A percentile compares a stretch with the other conserved stretches of the same genome.
phyloP scores from a whole-genome alignment of 2,888 invertebrate species.

The Cyrtodaria siliqua region DNA sequence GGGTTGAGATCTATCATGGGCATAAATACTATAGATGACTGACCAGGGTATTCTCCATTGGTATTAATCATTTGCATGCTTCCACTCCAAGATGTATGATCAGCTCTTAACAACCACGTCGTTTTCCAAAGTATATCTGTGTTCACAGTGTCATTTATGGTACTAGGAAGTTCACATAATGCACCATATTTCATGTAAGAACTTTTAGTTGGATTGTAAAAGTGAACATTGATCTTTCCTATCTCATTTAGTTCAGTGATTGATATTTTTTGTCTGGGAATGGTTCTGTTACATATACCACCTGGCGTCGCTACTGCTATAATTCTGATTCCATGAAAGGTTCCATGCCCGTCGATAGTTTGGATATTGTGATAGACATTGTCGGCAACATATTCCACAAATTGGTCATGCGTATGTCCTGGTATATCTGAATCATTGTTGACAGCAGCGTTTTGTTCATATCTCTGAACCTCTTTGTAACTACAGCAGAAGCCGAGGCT shows the following conservation, averaged over 20 bases:
- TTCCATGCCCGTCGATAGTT: slow-evolving; percentile 23
- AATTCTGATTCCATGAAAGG: slow-evolving; percentile 35
- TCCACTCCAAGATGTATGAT: slow-evolving; percentile 17
- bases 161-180: not conserved
- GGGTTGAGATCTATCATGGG: slow-evolving; percentile 27
- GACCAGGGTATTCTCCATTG: slow-evolving; percentile 12
- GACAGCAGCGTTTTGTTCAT: slow-evolving; percentile 21
- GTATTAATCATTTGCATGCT: slow-evolving; percentile 20
- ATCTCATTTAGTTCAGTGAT: not conserved
- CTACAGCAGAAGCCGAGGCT: slow-evolving; percentile 63
- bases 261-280: slow-evolving; percentile 4
- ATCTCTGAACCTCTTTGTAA: slow-evolving; percentile 40
- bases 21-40: slow-evolving; percentile 11
- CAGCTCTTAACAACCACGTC: slow-evolving; percentile 6
- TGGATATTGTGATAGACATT: slow-evolving; percentile 35
- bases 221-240: slow-evolving; percentile 8
- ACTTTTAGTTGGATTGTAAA: not conserved
- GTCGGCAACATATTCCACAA: slow-evolving; percentile 32
- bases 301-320: slow-evolving; percentile 23
- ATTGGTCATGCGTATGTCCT: slow-evolving; percentile 4
- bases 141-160: not conserved
- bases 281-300: not conserved
- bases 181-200: not conserved
- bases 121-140: slow-evolving; percentile 20
- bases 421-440: slow-evolving; percentile 3